Evolutionary conservation across 2,888 invertebrate species (phyloP).

Genomic region (Metallyticus violacea): DNA sequence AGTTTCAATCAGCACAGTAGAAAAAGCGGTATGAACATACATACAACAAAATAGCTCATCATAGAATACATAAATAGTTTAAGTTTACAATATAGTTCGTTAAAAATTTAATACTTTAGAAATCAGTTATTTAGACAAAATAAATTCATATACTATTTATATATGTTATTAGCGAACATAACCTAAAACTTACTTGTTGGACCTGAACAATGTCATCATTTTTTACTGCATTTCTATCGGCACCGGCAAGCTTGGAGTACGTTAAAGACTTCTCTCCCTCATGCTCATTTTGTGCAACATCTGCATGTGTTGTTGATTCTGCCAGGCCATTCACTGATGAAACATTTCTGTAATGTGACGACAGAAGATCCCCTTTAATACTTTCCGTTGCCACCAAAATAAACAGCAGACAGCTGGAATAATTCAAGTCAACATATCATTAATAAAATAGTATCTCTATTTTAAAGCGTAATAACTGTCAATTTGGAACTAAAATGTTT

Average conservation of each 20-base stretch:
- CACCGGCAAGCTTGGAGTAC: not conserved
- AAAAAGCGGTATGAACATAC: no score
- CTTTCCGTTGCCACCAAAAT: conserved; percentile 5
- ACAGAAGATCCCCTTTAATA: not conserved
- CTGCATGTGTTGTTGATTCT: not conserved
- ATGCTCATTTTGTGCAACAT: not conserved
- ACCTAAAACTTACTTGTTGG: not conserved
- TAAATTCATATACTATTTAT: no score
- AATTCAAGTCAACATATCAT: not conserved
- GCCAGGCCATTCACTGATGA: not conserved
- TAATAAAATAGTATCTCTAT: not conserved
- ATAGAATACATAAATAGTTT: no score
- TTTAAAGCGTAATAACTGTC: not conserved
- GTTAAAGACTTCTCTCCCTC: not conserved
- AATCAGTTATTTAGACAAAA: no score
- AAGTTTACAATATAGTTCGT: no score
- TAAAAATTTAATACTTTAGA: no score
- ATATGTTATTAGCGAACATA: not conserved
- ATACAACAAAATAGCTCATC: no score
- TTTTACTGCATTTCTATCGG: not conserved
- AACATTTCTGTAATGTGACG: not conserved
- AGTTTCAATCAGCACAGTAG: no score
- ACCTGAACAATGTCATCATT: not conserved
- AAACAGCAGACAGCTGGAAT: not conserved
- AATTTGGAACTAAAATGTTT: not conserved